Evolutionary conservation across 2,113 vertebrate species (phyloP), one percentile per base, ranked within the genome.

Genomic region (Oryzias melastigma): DNA sequence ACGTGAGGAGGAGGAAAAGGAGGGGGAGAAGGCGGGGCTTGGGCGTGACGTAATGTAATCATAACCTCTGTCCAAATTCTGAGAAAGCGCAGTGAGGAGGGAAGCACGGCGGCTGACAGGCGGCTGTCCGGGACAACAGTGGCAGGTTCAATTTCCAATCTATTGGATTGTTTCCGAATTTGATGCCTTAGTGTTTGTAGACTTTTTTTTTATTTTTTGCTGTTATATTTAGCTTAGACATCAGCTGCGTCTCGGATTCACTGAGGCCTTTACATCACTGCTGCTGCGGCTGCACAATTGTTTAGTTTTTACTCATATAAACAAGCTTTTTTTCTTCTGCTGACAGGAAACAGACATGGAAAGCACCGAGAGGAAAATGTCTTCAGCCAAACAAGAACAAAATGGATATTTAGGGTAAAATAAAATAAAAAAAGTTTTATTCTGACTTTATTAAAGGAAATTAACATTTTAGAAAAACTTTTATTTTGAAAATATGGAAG

Each of bases 391-490:
- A 74, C 19, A 1, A 0, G 42, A 78, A 7, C 50, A 65, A 63
- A 82, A 89, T 24, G 85, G 78, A 52, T 52, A 75, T 12, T 2
- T 75, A 42, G 59, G 83, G 87, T 90, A 75, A 68, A 43, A 1
- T 17, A n/a, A 12, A 18, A 29, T 0, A 29, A 27, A 19, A 27
- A 13, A 58, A 15, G 18, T 40, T 17, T 24, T 20, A 7, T 20
- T 50, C n/a, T 18, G 14, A 14, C 7, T 19, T 43, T 35, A 12
- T 12, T 10, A 12, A 35, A 35, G 2, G 10, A 35, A 35, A 35
- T 35, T 2, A 35, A 35, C 12, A 35, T 35, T 1, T 35, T 35
- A 12, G 35, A 35, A 10, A 35, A 12, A 1, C 10, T 35, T 35
- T 12, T 13, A 35, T 35, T 35, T 35, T 35, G 35, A 35, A 35